These are phyloP conservation scores for Leptinotarsa undecemlineata DNA, from an alignment of 1,140 invertebrate genomes.

Conservation along the genomic window DNA sequence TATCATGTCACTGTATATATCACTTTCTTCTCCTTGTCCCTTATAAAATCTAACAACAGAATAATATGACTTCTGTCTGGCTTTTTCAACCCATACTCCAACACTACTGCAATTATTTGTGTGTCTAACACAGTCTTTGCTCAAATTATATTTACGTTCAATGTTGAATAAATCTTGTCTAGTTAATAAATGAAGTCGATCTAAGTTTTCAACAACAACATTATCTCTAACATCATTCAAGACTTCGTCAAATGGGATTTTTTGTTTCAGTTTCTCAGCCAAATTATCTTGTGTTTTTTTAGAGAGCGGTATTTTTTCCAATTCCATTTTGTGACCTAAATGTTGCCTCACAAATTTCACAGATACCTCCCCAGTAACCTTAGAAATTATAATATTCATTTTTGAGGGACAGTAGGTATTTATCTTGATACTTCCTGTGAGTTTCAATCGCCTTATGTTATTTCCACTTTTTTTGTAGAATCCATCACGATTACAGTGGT, in stretches of 20 bases:
- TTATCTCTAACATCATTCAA: slow-evolving; percentile 2
- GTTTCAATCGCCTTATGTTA: neutral
- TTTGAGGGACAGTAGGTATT: neutral
- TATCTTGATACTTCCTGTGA: neutral
- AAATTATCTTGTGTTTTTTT: neutral
- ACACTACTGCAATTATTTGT: too few species aligned
- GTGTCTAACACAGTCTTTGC: too few species aligned
- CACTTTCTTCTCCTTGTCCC: too few species aligned
- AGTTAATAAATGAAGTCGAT: slow-evolving; percentile 9
- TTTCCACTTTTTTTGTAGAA: slow-evolving; percentile 9
- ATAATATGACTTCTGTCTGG: too few species aligned
- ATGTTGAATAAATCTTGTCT: neutral
- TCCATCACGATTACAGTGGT: neutral
- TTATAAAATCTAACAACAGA: too few species aligned
- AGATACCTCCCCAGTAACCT: neutral
- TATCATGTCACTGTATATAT: neutral
- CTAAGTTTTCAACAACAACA: neutral
- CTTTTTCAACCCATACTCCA: too few species aligned
- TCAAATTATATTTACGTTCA: neutral
- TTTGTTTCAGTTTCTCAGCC: neutral
- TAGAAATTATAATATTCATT: neutral
- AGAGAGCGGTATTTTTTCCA: neutral
- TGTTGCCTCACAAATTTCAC: neutral
- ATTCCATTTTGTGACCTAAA: neutral
- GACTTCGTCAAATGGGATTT: neutral